These are phyloP conservation scores for Pandemis heparana DNA, from an alignment of 2,888 invertebrate genomes.

Conservation along the genomic window DNA sequence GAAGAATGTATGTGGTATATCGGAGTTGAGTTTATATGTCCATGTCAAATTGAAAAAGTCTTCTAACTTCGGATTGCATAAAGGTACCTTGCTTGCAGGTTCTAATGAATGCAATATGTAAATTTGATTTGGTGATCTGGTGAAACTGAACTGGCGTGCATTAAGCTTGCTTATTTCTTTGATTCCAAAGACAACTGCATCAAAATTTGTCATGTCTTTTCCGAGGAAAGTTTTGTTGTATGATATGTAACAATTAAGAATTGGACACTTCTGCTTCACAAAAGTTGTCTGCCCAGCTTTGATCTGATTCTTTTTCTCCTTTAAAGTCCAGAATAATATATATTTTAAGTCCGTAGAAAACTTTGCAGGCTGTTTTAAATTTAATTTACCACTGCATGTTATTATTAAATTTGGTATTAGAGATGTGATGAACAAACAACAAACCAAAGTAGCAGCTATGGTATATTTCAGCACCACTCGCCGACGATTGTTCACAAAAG, in stretches of 20 bases:
- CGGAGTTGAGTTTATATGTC: constrained; percentile 75
- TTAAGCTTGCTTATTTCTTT: constrained; percentile 58
- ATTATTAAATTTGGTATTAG: constrained; percentile 57
- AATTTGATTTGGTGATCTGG: constrained; percentile 62
- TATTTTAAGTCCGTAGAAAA: constrained; percentile 72
- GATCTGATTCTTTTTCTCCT: constrained; percentile 46
- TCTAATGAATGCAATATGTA: constrained; percentile 73
- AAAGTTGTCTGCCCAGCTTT: constrained; percentile 63
- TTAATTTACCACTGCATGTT: constrained; percentile 41
- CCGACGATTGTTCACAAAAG: constrained; percentile 57
- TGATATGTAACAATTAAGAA: constrained; percentile 73
- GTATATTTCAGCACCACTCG: constrained; percentile 53
- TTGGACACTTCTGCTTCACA: constrained; percentile 68
- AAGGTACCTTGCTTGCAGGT: constrained; percentile 62
- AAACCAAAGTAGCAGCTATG: constrained; percentile 51
- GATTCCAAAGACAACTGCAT: constrained; percentile 70
- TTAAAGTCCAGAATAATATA: constrained; percentile 69
- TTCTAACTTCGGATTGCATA: constrained; percentile 67
- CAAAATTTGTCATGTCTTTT: constrained; percentile 61
- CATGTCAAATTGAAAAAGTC: constrained; percentile 79
- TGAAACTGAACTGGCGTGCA: constrained; percentile 52
- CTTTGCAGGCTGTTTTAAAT: constrained; percentile 37
- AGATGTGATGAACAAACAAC: constrained; percentile 53
- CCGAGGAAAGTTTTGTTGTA: constrained; percentile 61
- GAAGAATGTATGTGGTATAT: constrained; percentile 69